A percentile compares a stretch with the other conserved stretches of the same genome.
phyloP scores from a whole-genome alignment of 2,888 invertebrate species.

The Augochlorella aurata region DNA sequence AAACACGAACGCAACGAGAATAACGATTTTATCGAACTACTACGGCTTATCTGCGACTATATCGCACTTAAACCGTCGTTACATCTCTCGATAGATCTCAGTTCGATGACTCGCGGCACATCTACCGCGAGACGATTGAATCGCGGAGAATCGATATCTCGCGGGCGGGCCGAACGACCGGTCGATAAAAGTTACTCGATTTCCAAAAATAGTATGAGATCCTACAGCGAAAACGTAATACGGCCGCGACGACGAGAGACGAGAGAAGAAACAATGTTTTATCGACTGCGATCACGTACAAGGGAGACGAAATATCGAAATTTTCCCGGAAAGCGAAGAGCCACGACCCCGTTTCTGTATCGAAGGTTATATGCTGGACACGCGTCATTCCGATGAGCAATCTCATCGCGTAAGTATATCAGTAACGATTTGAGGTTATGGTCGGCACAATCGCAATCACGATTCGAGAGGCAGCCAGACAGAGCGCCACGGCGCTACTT shows the following conservation, averaged over 20 bases:
- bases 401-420: slow-evolving; percentile 14
- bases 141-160: neutral
- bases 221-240: neutral
- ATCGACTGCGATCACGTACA: neutral
- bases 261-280: neutral
- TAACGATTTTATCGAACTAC: slow-evolving; percentile 22
- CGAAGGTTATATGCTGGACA: slow-evolving; percentile 45
- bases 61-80: slow-evolving; percentile 5
- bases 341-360: neutral
- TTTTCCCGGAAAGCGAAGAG: slow-evolving; percentile 24
- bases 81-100: slow-evolving; percentile 8
- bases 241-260: neutral
- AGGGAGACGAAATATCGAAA: neutral
- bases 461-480: slow-evolving; percentile 56
- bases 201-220: neutral
- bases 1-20: slow-evolving; percentile 26
- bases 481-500: slow-evolving; percentile 70
- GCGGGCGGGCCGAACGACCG: neutral
- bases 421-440: slow-evolving; percentile 69
- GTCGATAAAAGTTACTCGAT: slow-evolving; percentile 3
- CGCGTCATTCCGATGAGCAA: slow-evolving; percentile 7
- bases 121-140: neutral
- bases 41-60: slow-evolving; percentile 21
- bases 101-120: neutral
- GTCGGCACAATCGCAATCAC: slow-evolving; percentile 49